Evolutionary conservation across 2,113 vertebrate genomes (phyloP), one percentile per base, ranked within the genome.

Genomic region (Hirundichthys speculiger): DNA sequence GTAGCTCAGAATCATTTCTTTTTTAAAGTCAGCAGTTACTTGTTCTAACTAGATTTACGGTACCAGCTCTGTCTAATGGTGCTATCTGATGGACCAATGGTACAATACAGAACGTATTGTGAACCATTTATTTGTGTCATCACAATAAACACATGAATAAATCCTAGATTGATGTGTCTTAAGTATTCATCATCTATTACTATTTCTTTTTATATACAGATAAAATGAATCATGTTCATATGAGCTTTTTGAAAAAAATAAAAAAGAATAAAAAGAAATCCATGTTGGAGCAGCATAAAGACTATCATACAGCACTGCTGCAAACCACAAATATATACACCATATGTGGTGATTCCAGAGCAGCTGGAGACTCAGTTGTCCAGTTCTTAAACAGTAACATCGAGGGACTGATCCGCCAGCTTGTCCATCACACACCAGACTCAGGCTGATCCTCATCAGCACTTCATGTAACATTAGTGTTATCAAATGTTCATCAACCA

Each of bases 311-410:
- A 85, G 69, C 78, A 69, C 61, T 66, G 56, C 58, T 78, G 62
- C 46, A 75, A 65, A 65, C 77, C 72, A 67, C 47, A 69, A 62
- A 62, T 84, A 71, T 78, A 61, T 84, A 86, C 75, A 84, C 60
- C 75, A 57, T 78, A 79, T 66, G 73, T 13, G 51, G 56, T 57
- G 55, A 75, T 64, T 64, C 46, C 64, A 84, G 57, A 72, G 69
- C 50, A 83, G 65, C 59, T 66, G 59, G 30, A 86, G 59, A 54
- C 21, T 58, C 57, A 49, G 25, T 45, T 57, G 61, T 69, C 34
- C 70, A 66, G 55, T 53, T 75, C 47, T 8, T 54, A 56, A 57
- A 73, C 40, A 46, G 65, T 45, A 73, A 75, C 47, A 64, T 55
- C 52, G 48, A 63, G 12, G 42, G 20, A 63, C 13, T 14, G 55